phyloP scores from a whole-genome alignment of 1,140 invertebrate genomes.

The Diabrotica undecimpunctata region DNA sequence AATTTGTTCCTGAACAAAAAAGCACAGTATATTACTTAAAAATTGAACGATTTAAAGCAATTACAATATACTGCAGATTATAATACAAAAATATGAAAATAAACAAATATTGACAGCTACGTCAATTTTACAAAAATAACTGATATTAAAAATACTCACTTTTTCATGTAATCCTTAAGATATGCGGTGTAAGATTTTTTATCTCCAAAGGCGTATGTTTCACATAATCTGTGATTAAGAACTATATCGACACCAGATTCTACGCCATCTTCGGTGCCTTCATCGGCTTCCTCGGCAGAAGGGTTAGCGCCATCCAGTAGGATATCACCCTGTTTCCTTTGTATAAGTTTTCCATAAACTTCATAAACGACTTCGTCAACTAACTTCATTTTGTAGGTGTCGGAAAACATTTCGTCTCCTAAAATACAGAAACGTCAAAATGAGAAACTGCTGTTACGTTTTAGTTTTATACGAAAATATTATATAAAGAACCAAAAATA shows the following conservation, averaged over 20 bases:
- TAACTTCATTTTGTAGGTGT: conserved; percentile 92
- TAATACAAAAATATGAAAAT: neutral
- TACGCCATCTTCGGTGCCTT: conserved; percentile 71
- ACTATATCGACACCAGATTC: conserved; percentile 90
- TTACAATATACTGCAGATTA: too few species aligned
- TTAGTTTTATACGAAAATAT: neutral
- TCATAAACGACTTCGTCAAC: conserved; percentile 93
- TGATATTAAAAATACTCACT: conserved; percentile 55
- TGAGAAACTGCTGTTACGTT: conserved; percentile 3
- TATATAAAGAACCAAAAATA: conserved; percentile 17
- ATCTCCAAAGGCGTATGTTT: conserved; percentile 81
- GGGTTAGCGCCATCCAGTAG: conserved; percentile 84
- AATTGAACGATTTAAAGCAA: too few species aligned
- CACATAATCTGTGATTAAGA: conserved; percentile 83
- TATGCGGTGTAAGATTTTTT: conserved; percentile 90
- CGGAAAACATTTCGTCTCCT: conserved; percentile 98
- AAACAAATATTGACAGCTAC: neutral
- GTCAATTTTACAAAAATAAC: neutral
- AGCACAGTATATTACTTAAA: too few species aligned
- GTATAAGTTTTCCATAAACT: conserved; percentile 84
- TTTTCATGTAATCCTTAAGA: conserved; percentile 96
- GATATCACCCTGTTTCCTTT: conserved; percentile 75
- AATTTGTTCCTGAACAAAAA: too few species aligned
- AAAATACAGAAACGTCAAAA: conserved; percentile 44
- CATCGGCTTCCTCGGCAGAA: conserved; percentile 86